phyloP scores from a whole-genome alignment of 2,113 vertebrate species.

The Leptocoma aspasia region DNA sequence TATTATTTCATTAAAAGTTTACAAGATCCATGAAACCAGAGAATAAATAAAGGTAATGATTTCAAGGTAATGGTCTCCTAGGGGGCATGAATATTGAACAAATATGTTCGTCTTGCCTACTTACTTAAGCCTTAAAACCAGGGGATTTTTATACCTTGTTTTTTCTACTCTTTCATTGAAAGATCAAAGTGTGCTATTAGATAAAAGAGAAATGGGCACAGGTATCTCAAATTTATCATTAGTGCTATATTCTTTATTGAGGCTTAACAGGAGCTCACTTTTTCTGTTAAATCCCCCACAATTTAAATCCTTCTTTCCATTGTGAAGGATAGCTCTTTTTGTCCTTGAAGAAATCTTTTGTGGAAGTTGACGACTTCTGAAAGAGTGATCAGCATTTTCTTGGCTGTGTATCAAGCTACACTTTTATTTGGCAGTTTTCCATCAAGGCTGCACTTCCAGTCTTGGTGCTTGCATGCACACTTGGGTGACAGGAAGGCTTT shows the following conservation, averaged over 20 bases:
- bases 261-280: neutral
- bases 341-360: neutral
- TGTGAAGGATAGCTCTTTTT: neutral
- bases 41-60: conserved; percentile 61
- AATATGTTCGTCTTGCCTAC: conserved; percentile 22
- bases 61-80: conserved; percentile 40
- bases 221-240: conserved; percentile 26
- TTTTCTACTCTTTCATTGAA: conserved; percentile 18
- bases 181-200: conserved; percentile 3
- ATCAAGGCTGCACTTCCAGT: neutral
- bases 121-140: conserved; percentile 22
- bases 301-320: neutral
- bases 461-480: neutral
- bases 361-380: neutral
- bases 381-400: neutral
- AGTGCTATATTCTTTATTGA: neutral
- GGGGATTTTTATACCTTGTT: neutral
- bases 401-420: neutral
- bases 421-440: neutral
- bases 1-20: conserved; percentile 63
- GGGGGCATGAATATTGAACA: conserved; percentile 50
- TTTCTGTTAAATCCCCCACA: neutral
- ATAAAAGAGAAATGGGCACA: conserved; percentile 9
- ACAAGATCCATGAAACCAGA: conserved; percentile 31
- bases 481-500: neutral